These are phyloP conservation scores for Terebella lapidaria DNA, from an alignment of 2,888 invertebrate genomes.

Conservation along the genomic window DNA sequence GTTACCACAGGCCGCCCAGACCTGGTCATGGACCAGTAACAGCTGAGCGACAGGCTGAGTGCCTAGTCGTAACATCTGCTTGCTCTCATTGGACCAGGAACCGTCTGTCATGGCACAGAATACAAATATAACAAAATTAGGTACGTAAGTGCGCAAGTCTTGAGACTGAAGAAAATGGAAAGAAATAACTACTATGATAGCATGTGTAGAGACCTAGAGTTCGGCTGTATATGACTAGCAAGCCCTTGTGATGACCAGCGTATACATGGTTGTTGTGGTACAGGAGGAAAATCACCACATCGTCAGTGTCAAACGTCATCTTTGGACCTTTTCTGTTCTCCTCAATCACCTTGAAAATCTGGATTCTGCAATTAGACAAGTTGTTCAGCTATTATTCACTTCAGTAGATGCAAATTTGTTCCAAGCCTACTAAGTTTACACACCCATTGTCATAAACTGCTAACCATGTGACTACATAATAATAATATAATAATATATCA, in stretches of 20 bases:
- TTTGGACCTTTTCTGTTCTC: slow-evolving; percentile 11
- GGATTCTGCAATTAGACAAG: slow-evolving; percentile 11
- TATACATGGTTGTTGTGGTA: slow-evolving; percentile 84
- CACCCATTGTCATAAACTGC: no score
- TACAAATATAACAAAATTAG: background rate
- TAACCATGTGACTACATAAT: no score
- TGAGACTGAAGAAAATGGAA: no score
- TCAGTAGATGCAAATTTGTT: no score
- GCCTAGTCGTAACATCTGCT: slow-evolving; percentile 12
- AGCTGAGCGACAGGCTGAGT: slow-evolving; percentile 59
- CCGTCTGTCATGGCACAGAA: slow-evolving; percentile 17
- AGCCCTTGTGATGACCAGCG: slow-evolving; percentile 77
- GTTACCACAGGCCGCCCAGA: slow-evolving; percentile 82
- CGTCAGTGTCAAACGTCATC: slow-evolving; percentile 5
- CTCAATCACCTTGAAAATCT: slow-evolving; percentile 12
- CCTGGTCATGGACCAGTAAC: slow-evolving; percentile 70
- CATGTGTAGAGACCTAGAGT: no score
- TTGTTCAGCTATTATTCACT: no score
- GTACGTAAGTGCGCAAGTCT: no score
- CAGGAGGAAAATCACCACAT: slow-evolving; percentile 67
- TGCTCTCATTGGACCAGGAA: slow-evolving; percentile 16
- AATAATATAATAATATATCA: no score
- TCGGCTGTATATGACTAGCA: slow-evolving; percentile 70
- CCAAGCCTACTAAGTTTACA: no score
- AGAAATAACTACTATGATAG: no score